Base-by-base conservation (phyloP, 1,140 invertebrate species). In the Pomacea maculata region DNA sequence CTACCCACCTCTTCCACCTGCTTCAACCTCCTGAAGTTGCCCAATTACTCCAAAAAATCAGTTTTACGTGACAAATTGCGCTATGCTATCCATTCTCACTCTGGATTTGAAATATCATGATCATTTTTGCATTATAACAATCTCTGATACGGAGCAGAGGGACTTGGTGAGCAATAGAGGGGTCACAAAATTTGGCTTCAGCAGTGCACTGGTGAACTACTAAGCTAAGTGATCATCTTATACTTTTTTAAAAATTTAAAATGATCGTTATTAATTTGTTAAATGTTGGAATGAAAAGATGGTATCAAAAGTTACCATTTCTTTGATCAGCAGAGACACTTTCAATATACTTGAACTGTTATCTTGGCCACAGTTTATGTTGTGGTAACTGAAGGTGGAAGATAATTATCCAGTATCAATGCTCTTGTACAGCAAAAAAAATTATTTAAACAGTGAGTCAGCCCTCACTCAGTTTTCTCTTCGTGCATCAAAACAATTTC, bases 1-100 rank as follows among this genome's bases (percentile, higher is more conserved):
- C 93, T 99, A 63, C 99, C 98, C 52, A 99, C 99, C 0, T 98
- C 98, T 0, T 99, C 98, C 0, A 99, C 99, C 0, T 99, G 99
- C 90, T 99, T 99, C 92, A 99, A 99, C 93, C 93, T 99, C 54
- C 93, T 99, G 19, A 99, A 99, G 91, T 92, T 99, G 86, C 99
- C 99, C 77, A 99, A 99, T 92, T 99, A 99, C 91, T 97, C 98
- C 89, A 98, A 98, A 90, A 97, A 98, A 89, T 95, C 95, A 84
- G 98, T 97, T 3, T 92, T 99, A 15, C 92, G 97, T 52, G 98
- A 99, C 84, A 99, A 99, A 92, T 92, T 99, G 6, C 94, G 97
- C 77, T 99, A 99, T 91, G 98, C 98, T 0, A 97, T 99, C 21
- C 96, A 95, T 73, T 98, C 97, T 86, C 99, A 99, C 90, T 98